A percentile compares a stretch with the other conserved stretches of the same genome.
Conservation (phyloP, 2,113 vertebrate species). For the Prunella himalayana region DNA sequence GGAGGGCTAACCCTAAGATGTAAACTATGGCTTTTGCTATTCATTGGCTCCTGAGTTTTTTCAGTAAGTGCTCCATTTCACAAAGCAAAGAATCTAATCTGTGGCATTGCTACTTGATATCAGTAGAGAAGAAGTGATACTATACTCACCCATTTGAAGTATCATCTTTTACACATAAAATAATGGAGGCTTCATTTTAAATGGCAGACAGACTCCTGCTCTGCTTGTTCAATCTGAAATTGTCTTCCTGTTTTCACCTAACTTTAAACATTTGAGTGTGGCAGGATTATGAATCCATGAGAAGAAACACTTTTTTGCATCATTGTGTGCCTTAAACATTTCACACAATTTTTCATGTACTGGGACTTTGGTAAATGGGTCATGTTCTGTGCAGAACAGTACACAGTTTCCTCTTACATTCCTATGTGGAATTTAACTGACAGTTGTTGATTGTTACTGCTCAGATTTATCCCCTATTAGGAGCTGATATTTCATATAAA, state of each 20-base stretch:
- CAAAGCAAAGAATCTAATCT: neutral
- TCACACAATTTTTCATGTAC: neutral
- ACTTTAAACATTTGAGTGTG: neutral
- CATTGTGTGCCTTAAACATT: neutral
- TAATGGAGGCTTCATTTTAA: neutral
- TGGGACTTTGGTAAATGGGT: neutral
- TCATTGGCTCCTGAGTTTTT: neutral
- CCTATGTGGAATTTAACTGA: neutral
- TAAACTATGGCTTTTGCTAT: neutral
- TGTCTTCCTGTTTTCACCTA: neutral
- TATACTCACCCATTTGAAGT: neutral
- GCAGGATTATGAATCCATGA: neutral
- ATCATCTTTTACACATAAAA: neutral
- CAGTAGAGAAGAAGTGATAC: neutral
- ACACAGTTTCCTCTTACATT: neutral
- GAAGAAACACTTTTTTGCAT: neutral
- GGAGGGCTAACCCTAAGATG: neutral
- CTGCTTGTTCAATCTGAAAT: neutral
- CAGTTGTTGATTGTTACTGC: neutral
- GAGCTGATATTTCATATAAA: neutral
- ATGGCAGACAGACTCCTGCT: neutral
- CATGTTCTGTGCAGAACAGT: neutral
- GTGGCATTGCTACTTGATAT: neutral
- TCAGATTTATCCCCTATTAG: neutral
- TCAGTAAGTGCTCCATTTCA: neutral